phyloP scores from a whole-genome alignment of 2,113 vertebrate genomes.

The Athene noctua region DNA sequence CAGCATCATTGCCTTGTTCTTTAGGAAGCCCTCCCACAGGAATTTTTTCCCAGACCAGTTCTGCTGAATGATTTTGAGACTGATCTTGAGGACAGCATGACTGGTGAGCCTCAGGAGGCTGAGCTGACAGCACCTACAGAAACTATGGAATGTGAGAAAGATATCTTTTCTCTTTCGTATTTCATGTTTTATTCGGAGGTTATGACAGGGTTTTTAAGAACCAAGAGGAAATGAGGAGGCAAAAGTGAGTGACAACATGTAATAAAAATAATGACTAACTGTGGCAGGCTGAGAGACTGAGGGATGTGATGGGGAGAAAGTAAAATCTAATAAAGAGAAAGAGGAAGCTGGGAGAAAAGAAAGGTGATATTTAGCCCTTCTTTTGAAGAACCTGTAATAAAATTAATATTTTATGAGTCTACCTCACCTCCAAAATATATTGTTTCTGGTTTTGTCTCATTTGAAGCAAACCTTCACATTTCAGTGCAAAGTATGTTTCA shows the following conservation, averaged over 20 bases:
- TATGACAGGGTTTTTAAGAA: neutral
- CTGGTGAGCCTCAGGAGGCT: neutral
- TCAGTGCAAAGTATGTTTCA: neutral
- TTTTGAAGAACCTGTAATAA: neutral
- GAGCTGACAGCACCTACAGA: neutral
- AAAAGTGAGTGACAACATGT: neutral
- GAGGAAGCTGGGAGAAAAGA: neutral
- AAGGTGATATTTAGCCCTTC: neutral
- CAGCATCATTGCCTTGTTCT: neutral
- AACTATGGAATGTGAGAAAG: neutral
- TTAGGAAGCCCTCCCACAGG: neutral
- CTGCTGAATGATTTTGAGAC: neutral
- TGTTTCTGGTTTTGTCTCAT: neutral
- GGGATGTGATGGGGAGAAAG: neutral
- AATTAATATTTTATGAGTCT: neutral
- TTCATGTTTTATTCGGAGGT: neutral
- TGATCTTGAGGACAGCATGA: neutral
- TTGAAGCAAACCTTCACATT: neutral
- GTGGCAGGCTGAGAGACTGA: neutral
- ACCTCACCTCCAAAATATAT: neutral
- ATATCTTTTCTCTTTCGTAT: neutral
- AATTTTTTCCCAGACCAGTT: neutral
- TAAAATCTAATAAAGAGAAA: neutral
- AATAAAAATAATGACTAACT: neutral
- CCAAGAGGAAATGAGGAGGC: neutral